Conservation (phyloP, 2,888 invertebrate species). For the Eilema griseolum region DNA sequence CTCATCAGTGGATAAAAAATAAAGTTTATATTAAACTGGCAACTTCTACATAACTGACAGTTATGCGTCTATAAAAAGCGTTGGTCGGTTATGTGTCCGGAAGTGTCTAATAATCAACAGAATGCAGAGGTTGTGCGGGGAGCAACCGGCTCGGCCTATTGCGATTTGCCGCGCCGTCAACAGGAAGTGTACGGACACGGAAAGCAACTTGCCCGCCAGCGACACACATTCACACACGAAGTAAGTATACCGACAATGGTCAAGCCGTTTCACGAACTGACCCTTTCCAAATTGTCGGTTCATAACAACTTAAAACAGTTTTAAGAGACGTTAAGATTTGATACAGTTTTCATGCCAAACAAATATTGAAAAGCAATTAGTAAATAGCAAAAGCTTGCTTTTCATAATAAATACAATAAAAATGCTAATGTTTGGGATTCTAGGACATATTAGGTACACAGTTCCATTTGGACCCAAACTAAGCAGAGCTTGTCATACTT, state of each 20-base stretch:
- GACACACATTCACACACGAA: constrained; percentile 31
- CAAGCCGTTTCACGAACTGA: not conserved
- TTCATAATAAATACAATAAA: too few relatives aligned
- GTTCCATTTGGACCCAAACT: too few relatives aligned
- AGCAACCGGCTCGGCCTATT: constrained; percentile 25
- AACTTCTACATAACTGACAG: constrained; percentile 30
- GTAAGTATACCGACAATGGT: not conserved
- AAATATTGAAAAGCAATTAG: too few relatives aligned
- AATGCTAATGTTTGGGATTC: too few relatives aligned
- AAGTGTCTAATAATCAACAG: constrained; percentile 62
- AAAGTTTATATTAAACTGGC: not conserved
- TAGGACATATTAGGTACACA: too few relatives aligned
- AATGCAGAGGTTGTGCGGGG: constrained; percentile 43
- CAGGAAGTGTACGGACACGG: constrained; percentile 63
- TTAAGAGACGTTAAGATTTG: not conserved
- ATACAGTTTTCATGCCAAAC: not conserved
- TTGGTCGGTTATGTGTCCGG: constrained; percentile 51
- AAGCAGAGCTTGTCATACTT: too few relatives aligned
- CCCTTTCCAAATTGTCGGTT: constrained; percentile 7
- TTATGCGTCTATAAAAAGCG: constrained; percentile 10
- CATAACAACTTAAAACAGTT: not conserved
- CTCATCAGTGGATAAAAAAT: not conserved
- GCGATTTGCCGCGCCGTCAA: constrained; percentile 34
- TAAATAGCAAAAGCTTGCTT: too few relatives aligned
- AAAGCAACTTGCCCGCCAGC: constrained; percentile 54